Evolutionary conservation across 2,113 vertebrate species (phyloP).

Genomic region (Zosterops borbonicus): DNA sequence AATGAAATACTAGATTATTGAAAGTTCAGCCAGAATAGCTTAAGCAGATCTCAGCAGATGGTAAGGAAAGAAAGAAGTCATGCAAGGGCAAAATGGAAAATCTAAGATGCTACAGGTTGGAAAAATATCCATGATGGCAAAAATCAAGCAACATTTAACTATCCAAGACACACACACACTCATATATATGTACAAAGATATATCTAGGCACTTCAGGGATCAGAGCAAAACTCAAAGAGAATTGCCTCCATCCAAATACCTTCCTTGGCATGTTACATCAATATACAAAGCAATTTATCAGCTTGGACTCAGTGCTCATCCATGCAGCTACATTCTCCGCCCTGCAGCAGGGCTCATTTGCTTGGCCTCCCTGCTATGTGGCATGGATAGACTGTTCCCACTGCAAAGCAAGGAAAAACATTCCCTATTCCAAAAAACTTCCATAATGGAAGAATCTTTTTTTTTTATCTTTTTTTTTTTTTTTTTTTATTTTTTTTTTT

Average conservation of each 20-base stretch:
- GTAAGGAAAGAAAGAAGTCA: neutral
- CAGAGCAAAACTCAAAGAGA: neutral
- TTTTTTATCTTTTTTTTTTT: neutral
- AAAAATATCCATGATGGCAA: neutral
- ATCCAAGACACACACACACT: neutral
- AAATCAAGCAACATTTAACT: neutral
- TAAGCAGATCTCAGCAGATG: neutral
- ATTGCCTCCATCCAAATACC: neutral
- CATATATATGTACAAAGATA: accelerated
- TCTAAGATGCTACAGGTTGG: neutral
- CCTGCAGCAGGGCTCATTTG: neutral
- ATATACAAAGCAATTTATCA: neutral
- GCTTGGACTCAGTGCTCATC: neutral
- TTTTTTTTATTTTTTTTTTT: too few species aligned
- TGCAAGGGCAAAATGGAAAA: neutral
- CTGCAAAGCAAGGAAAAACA: neutral
- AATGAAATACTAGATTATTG: neutral
- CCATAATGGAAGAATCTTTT: neutral
- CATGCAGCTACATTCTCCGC: neutral
- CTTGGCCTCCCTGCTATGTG: neutral
- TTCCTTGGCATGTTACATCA: neutral
- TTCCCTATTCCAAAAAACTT: neutral
- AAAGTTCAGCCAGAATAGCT: neutral
- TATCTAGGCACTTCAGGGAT: neutral
- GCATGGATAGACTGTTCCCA: neutral